phyloP scores from a whole-genome alignment of 2,113 vertebrate species.

The Oncorhynchus gorbuscha region DNA sequence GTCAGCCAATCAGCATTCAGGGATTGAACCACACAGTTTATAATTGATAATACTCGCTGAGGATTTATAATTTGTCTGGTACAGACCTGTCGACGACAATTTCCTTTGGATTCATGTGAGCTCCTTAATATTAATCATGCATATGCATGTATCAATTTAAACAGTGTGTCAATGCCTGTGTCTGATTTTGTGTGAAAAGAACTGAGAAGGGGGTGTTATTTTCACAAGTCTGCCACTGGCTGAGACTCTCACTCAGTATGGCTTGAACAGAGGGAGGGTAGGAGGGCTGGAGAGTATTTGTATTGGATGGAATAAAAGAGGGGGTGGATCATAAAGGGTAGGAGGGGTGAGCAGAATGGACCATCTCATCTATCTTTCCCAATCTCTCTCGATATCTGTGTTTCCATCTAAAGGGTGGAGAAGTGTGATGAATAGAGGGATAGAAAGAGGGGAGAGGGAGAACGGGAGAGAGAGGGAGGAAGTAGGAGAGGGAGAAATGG shows the following conservation, averaged over 20 bases:
- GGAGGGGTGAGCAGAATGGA: constrained; percentile 25
- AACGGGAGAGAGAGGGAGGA: constrained; percentile 28
- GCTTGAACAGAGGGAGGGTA: background rate
- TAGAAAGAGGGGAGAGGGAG: background rate
- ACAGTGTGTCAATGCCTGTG: background rate
- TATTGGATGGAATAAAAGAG: background rate
- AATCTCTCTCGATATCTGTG: background rate
- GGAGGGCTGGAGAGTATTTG: background rate
- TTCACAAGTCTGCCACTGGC: background rate
- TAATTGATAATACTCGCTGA: too few species aligned
- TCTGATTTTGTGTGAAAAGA: background rate
- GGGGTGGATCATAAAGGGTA: background rate
- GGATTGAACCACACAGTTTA: too few species aligned
- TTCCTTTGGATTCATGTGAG: too few species aligned
- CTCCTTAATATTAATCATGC: too few species aligned
- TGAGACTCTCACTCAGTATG: background rate
- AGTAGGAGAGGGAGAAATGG: constrained; percentile 24
- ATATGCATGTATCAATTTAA: too few species aligned
- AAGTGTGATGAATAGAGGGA: constrained; percentile 14
- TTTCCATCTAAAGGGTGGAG: constrained; percentile 31
- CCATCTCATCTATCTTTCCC: constrained; percentile 1
- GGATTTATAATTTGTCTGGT: too few species aligned
- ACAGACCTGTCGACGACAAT: too few species aligned
- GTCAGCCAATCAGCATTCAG: too few species aligned
- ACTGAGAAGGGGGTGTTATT: too few species aligned